These are phyloP conservation scores for Drosophila rhopaloa DNA, from an alignment of 1,140 invertebrate genomes.

Conservation along the genomic window DNA sequence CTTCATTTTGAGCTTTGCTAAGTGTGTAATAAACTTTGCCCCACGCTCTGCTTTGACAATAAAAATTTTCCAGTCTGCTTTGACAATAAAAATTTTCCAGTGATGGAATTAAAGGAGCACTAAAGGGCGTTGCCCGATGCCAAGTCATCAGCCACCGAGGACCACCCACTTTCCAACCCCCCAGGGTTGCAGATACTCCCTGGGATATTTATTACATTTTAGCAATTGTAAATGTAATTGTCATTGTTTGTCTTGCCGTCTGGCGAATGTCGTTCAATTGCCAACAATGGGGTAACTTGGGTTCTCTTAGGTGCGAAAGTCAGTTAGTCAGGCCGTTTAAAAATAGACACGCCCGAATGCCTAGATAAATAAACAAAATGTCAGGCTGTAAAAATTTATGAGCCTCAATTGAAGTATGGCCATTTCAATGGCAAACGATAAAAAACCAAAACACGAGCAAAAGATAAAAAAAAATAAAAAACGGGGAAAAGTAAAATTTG, in stretches of 20 bases:
- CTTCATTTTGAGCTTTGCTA: slow-evolving; percentile 47
- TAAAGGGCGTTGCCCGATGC: slow-evolving; percentile 33
- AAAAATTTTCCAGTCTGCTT: slow-evolving; percentile 59
- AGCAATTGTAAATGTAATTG: slow-evolving; percentile 80
- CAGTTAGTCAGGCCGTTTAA: slow-evolving; percentile 76
- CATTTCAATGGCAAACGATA: slow-evolving; percentile 80
- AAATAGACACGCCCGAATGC: slow-evolving; percentile 75
- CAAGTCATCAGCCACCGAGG: slow-evolving; percentile 6
- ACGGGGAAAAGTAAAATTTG: slow-evolving; percentile 44
- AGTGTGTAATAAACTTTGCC: slow-evolving; percentile 69
- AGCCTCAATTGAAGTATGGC: slow-evolving; percentile 73
- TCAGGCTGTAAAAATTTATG: slow-evolving; percentile 76
- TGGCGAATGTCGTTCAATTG: slow-evolving; percentile 79
- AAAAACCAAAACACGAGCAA: slow-evolving; percentile 39
- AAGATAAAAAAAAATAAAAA: slow-evolving; percentile 26
- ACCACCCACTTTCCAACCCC: slow-evolving; percentile 27
- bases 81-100: slow-evolving; percentile 64
- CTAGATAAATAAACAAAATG: slow-evolving; percentile 77
- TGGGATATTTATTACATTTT: slow-evolving; percentile 73
- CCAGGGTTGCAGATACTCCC: slow-evolving; percentile 41
- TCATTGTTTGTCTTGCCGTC: slow-evolving; percentile 79
- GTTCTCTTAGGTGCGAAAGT: slow-evolving; percentile 53
- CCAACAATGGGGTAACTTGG: slow-evolving; percentile 30
- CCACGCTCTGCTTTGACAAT: slow-evolving; percentile 54
- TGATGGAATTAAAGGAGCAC: slow-evolving; percentile 55